Conservation (phyloP, 2,797 vertebrate genomes). For the Ataeniobius toweri region DNA sequence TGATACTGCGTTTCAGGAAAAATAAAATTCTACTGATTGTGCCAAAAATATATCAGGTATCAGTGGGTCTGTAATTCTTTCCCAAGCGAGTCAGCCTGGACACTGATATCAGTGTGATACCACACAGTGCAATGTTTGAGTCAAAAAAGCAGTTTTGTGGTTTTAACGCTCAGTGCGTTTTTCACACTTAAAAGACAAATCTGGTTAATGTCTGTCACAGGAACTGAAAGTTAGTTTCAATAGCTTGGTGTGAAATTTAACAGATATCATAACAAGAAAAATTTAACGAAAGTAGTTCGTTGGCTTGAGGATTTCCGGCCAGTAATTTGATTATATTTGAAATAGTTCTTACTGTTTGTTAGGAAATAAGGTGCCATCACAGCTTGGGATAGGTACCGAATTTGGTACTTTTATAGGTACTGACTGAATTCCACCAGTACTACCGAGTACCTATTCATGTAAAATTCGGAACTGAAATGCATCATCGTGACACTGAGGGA, state of each 20-base stretch:
- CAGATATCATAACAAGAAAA: not conserved
- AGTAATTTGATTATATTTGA: not conserved
- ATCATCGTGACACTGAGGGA: too few species aligned
- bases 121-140: slow-evolving; percentile 40
- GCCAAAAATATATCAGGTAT: too few species aligned
- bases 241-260: not conserved
- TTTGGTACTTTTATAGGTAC: too few species aligned
- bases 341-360: not conserved
- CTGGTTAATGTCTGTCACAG: slow-evolving; percentile 5
- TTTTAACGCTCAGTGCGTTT: slow-evolving; percentile 32
- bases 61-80: too few species aligned
- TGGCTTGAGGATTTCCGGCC: not conserved
- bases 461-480: too few species aligned
- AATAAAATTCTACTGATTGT: not conserved
- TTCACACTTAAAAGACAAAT: slow-evolving; percentile 35
- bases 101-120: slow-evolving; percentile 23
- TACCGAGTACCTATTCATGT: too few species aligned
- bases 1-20: slow-evolving; percentile 23
- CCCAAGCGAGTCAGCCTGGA: not conserved
- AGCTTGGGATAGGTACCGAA: not conserved
- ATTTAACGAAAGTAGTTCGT: not conserved
- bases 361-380: not conserved
- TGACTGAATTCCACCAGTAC: too few species aligned
- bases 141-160: slow-evolving; percentile 35
- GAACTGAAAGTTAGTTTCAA: slow-evolving; percentile 16